A percentile compares a stretch with the other conserved stretches of the same genome.
phyloP scores from a whole-genome alignment of 1,140 invertebrate species.

The Hylaeus volcanicus region DNA sequence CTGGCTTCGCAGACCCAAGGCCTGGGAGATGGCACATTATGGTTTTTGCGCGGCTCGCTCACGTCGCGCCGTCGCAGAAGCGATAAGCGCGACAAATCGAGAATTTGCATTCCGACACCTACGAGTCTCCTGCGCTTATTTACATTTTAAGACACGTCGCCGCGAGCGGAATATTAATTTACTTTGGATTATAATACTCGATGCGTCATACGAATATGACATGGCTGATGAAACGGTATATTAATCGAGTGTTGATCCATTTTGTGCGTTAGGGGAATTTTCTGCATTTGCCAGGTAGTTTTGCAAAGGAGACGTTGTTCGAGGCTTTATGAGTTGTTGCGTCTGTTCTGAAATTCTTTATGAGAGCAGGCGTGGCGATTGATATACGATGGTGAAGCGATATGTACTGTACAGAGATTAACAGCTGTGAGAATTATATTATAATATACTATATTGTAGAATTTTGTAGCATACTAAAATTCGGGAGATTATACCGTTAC shows the following conservation, averaged over 20 bases:
- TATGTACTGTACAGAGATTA: no score
- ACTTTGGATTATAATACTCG: constrained; percentile 28
- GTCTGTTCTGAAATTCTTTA: no score
- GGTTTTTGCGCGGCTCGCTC: constrained; percentile 28
- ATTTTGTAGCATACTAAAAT: no score
- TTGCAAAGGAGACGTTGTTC: no score
- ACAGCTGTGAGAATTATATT: no score
- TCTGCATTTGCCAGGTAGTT: no score
- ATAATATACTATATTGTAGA: no score
- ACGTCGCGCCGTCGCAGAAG: constrained; percentile 20
- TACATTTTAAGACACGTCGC: constrained; percentile 55
- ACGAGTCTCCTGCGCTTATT: constrained; percentile 52
- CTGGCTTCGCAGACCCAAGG: background rate
- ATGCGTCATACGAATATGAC: constrained; percentile 33
- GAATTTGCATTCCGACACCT: constrained; percentile 58
- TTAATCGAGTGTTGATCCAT: constrained; percentile 42
- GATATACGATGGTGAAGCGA: no score
- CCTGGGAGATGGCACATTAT: constrained; percentile 23
- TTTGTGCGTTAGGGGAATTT: background rate
- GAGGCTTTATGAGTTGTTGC: no score
- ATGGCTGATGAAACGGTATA: constrained; percentile 39
- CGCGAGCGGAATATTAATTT: constrained; percentile 49
- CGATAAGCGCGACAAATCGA: constrained; percentile 57
- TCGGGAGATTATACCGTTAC: no score
- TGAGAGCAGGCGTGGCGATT: no score